Conservation (phyloP, 2,888 invertebrate genomes). For the Timema cristinae region DNA sequence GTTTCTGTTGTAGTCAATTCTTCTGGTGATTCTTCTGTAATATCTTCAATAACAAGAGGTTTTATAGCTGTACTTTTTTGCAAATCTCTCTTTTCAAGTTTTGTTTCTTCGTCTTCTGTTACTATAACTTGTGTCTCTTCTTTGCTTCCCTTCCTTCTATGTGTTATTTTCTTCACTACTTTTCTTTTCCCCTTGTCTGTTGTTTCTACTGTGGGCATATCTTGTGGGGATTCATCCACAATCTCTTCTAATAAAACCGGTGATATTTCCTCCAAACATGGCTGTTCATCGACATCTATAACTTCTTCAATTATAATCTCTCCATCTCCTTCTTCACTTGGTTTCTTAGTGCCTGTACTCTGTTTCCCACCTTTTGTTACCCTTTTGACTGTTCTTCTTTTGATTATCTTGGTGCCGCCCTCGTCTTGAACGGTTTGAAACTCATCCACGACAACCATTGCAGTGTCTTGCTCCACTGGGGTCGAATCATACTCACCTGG, state of each 20-base stretch:
- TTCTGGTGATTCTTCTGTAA: slow-evolving; percentile 22
- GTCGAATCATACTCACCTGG: slow-evolving; percentile 30
- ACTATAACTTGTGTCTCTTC: not conserved
- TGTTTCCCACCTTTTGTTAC: slow-evolving; percentile 22
- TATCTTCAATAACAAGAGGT: slow-evolving; percentile 23
- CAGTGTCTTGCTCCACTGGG: not conserved
- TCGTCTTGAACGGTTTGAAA: slow-evolving; percentile 21
- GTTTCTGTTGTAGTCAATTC: slow-evolving; percentile 16
- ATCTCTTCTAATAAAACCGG: slow-evolving; percentile 47
- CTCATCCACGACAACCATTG: slow-evolving; percentile 24
- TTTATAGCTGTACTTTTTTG: slow-evolving; percentile 18
- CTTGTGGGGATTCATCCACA: slow-evolving; percentile 33
- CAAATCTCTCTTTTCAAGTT: not conserved
- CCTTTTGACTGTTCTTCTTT: slow-evolving; percentile 23
- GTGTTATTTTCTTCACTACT: not conserved
- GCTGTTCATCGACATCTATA: slow-evolving; percentile 37
- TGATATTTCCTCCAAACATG: slow-evolving; percentile 3
- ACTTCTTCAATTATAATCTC: slow-evolving; percentile 28
- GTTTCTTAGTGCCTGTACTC: slow-evolving; percentile 18
- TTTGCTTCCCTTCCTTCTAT: not conserved
- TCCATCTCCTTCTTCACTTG: slow-evolving; percentile 27
- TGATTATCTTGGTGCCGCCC: slow-evolving; percentile 15
- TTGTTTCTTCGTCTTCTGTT: not conserved
- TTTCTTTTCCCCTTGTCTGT: slow-evolving; percentile 28
- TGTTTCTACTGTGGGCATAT: slow-evolving; percentile 30